Percentiles rank a stretch among this genome's conserved stretches.
phyloP scores from a whole-genome alignment of 2,113 vertebrate genomes.

The Malaclemys terrapin region DNA sequence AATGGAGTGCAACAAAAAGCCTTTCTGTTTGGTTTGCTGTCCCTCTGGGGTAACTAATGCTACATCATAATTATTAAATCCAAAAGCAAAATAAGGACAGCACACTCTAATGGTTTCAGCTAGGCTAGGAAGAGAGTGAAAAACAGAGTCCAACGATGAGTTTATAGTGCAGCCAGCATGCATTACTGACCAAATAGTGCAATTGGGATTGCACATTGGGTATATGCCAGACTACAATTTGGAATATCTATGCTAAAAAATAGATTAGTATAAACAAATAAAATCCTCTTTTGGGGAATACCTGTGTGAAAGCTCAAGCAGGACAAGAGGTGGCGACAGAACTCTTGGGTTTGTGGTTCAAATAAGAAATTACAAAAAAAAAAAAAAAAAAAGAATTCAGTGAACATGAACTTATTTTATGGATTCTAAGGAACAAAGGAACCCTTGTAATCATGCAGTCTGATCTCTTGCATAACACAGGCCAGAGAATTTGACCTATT shows the following conservation, averaged over 20 bases:
- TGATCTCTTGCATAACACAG: background rate
- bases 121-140: background rate
- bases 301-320: background rate
- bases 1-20: background rate
- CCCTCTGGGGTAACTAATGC: background rate
- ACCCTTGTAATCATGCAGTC: background rate
- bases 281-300: background rate
- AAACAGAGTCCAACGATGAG: fast-evolving
- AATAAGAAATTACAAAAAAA: background rate
- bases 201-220: fast-evolving
- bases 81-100: background rate
- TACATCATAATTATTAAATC: background rate
- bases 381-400: background rate
- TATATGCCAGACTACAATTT: fast-evolving
- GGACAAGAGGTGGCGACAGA: background rate
- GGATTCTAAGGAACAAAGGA: background rate
- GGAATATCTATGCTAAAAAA: background rate
- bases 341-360: background rate
- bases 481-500: background rate
- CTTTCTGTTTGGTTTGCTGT: background rate
- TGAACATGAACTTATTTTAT: background rate
- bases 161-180: background rate
- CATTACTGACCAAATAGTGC: background rate
- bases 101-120: background rate
- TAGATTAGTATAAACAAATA: background rate